phyloP scores from a whole-genome alignment of 2,888 invertebrate genomes.

The Bhutanitis thaidina region DNA sequence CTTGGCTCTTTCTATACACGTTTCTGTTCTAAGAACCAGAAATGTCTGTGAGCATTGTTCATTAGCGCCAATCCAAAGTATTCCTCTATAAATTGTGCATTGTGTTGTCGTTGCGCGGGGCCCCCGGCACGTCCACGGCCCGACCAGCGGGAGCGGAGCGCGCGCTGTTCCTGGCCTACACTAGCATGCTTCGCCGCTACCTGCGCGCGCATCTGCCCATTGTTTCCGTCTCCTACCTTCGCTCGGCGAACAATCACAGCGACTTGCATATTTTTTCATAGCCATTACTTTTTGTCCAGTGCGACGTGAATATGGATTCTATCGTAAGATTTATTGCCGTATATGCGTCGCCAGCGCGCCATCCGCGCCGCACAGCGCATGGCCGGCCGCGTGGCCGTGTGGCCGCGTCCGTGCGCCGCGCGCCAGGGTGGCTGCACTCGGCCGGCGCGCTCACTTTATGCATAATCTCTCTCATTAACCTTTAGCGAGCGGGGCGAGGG shows the following conservation, averaged over 20 bases:
- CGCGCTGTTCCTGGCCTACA: background rate
- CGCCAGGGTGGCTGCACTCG: background rate
- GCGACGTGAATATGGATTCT: slow-evolving; percentile 41
- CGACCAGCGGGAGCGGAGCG: background rate
- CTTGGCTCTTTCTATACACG: too few species aligned
- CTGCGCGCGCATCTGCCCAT: slow-evolving; percentile 42
- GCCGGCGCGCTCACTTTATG: slow-evolving; percentile 8
- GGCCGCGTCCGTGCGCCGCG: background rate
- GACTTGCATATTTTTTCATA: slow-evolving; percentile 49
- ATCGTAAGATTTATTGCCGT: slow-evolving; percentile 30
- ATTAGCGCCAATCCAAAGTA: too few species aligned
- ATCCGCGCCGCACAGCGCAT: slow-evolving; percentile 27
- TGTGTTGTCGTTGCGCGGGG: too few species aligned
- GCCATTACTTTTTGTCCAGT: slow-evolving; percentile 45
- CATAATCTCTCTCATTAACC: slow-evolving; percentile 31
- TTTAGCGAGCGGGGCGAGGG: slow-evolving; percentile 15
- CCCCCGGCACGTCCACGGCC: too few species aligned
- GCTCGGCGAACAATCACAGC: slow-evolving; percentile 40
- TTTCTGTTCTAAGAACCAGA: too few species aligned
- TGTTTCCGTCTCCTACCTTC: slow-evolving; percentile 28
- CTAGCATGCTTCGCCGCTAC: slow-evolving; percentile 33
- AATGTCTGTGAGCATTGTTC: too few species aligned
- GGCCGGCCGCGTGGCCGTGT: background rate
- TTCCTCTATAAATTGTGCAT: too few species aligned
- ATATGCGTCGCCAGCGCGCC: background rate